Percentiles rank a stretch among this genome's conserved stretches.
Evolutionary conservation across 2,797 vertebrate species (phyloP).

Genomic region (Schizopygopsis malacanthus): DNA sequence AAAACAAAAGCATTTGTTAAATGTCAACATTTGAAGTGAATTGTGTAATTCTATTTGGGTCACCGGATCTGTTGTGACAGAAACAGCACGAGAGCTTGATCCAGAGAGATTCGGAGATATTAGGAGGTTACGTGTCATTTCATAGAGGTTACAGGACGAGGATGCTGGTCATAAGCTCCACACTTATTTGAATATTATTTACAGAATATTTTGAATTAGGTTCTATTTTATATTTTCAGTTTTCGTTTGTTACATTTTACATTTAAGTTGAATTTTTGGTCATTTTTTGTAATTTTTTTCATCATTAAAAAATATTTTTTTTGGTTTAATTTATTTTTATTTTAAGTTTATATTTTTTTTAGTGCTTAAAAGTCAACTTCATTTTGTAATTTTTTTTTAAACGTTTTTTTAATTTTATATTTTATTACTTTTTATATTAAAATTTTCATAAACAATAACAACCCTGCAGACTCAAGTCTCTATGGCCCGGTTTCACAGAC

Average conservation of each 20-base stretch:
- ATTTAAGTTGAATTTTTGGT: not conserved
- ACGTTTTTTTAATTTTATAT: not conserved
- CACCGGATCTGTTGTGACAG: conserved; percentile 25
- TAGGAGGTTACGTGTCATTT: conserved; percentile 26
- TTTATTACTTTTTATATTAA: not conserved
- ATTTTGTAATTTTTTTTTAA: too few relatives aligned
- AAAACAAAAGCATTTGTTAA: conserved; percentile 15
- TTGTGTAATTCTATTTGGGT: conserved; percentile 15
- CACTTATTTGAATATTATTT: too few relatives aligned
- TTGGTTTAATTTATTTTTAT: too few relatives aligned
- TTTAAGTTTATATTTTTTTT: too few relatives aligned
- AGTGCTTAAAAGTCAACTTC: too few relatives aligned
- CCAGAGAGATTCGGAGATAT: conserved; percentile 19
- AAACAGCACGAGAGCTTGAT: conserved; percentile 4
- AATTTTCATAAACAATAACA: not conserved
- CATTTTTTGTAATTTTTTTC: not conserved
- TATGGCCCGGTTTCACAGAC: too few relatives aligned
- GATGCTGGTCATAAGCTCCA: not conserved
- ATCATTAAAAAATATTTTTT: not conserved
- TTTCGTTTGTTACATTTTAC: not conserved
- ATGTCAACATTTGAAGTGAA: not conserved
- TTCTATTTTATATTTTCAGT: not conserved
- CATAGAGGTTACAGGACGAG: not conserved
- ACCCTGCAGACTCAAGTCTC: not conserved
- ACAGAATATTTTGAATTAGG: not conserved